phyloP scores from a whole-genome alignment of 2,113 vertebrate species.

The Paedocypris sp. region DNA sequence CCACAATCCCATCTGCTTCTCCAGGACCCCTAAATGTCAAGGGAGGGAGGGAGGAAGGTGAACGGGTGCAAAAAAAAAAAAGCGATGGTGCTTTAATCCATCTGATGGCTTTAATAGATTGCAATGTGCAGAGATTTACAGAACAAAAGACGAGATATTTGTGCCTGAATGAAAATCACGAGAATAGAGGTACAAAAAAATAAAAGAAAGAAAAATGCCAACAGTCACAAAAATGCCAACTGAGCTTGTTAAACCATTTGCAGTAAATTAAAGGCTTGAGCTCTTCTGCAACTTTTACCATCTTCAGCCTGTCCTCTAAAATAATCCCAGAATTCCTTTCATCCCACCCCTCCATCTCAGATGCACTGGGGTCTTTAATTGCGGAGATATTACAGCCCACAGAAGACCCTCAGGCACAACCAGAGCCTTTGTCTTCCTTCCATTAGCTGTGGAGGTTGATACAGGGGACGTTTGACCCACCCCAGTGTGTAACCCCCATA shows the following conservation, averaged over 20 bases:
- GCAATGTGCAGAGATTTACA: not conserved
- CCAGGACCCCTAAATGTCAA: conserved; percentile 11
- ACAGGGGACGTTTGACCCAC: not conserved
- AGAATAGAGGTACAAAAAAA: no score
- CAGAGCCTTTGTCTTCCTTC: conserved; percentile 47
- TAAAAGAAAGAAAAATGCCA: no score
- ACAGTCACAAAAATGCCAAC: no score
- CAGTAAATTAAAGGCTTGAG: not conserved
- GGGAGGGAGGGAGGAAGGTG: not conserved
- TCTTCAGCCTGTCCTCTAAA: not conserved
- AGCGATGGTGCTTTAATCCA: not conserved
- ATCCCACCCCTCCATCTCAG: conserved; percentile 10
- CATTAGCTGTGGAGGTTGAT: not conserved
- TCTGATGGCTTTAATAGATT: not conserved
- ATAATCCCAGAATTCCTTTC: conserved; percentile 3
- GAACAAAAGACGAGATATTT: no score
- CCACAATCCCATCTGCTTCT: conserved; percentile 4
- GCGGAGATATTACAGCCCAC: conserved; percentile 42
- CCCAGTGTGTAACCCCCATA: not conserved
- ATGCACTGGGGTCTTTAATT: conserved; percentile 19
- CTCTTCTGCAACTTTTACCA: not conserved
- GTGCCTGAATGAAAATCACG: no score
- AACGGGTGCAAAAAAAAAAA: not conserved
- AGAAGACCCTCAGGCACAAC: conserved; percentile 41
- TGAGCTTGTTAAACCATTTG: not conserved